These are phyloP conservation scores for Poicephalus gulielmi DNA, from an alignment of 2,113 vertebrate genomes.

Conservation along the genomic window DNA sequence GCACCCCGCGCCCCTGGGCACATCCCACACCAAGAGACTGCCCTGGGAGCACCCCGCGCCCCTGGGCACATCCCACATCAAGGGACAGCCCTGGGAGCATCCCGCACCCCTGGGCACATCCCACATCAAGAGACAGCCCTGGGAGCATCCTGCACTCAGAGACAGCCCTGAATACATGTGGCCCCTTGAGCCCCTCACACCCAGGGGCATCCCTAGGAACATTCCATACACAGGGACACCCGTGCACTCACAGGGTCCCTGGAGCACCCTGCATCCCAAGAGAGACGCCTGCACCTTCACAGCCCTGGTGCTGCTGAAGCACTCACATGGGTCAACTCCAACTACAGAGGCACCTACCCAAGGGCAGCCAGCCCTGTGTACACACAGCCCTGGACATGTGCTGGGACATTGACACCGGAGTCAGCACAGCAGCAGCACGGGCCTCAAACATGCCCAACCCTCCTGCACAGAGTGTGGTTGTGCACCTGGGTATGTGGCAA, in stretches of 20 bases:
- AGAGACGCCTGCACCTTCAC: background rate
- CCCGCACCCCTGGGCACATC: fast-evolving
- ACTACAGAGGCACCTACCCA: no score
- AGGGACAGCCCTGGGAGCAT: no score
- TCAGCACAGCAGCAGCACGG: fast-evolving
- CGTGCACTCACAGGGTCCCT: background rate
- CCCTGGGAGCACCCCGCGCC: no score
- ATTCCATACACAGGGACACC: no score
- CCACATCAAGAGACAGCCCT: no score
- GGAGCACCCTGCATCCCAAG: background rate
- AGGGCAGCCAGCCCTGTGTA: background rate
- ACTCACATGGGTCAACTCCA: no score
- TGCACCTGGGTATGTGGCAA: fast-evolving
- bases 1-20: no score
- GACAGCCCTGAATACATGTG: background rate
- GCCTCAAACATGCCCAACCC: background rate
- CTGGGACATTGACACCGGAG: fast-evolving
- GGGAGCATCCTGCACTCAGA: background rate
- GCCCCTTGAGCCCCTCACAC: fast-evolving
- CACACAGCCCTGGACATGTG: fast-evolving
- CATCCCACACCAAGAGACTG: no score
- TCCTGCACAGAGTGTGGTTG: background rate
- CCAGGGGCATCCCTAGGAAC: background rate
- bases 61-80: no score
- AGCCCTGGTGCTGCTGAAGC: background rate